phyloP scores from a whole-genome alignment of 2,888 invertebrate genomes.

The Meloe dianella region DNA sequence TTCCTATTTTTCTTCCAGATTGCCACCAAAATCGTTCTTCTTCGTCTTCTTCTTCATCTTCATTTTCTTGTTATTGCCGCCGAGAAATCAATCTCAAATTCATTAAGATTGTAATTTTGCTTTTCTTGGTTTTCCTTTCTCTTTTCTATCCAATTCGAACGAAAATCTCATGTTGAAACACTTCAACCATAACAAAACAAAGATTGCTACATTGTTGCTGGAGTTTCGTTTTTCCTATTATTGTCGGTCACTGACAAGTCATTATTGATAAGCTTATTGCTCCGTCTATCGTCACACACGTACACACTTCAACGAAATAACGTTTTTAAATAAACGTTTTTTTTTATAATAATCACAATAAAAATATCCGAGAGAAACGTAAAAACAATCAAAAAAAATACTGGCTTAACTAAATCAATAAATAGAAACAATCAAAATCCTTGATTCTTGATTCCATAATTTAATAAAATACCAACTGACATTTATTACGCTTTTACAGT shows the following conservation, averaged over 20 bases:
- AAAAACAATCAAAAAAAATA: conserved; percentile 19
- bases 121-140: neutral
- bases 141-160: neutral
- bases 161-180: conserved; percentile 6
- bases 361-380: neutral
- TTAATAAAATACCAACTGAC: conserved; percentile 32
- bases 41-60: neutral
- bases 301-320: neutral
- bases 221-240: neutral
- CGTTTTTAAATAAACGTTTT: neutral
- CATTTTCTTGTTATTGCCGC: neutral
- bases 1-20: conserved; percentile 12
- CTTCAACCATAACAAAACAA: conserved; percentile 7
- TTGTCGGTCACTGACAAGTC: conserved; percentile 8
- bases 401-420: conserved; percentile 24
- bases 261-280: conserved; percentile 4
- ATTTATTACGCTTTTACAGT: conserved; percentile 35
- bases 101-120: conserved; percentile 11
- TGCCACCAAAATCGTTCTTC: conserved; percentile 7
- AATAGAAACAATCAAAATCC: conserved; percentile 28
- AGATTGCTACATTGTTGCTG: neutral
- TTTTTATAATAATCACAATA: neutral
- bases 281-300: neutral
- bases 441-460: conserved; percentile 26
- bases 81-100: conserved; percentile 13